These are phyloP conservation scores for Bergia puertoricense DNA, from an alignment of 92 coral and sea anemone species.

Conservation along the genomic window DNA sequence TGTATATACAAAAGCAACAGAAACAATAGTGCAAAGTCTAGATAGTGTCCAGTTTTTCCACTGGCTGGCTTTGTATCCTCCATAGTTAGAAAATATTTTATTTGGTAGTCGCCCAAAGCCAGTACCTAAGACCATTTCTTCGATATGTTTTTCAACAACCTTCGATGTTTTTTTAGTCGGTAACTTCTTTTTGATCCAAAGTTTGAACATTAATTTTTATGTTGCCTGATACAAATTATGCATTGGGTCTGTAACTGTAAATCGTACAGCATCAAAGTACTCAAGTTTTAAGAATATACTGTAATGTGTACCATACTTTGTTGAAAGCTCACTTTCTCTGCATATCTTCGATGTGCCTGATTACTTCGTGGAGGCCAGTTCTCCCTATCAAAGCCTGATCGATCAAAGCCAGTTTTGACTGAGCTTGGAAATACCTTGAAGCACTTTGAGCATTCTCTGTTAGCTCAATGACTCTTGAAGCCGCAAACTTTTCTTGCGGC, in stretches of 20 bases:
- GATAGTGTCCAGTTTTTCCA: too few species aligned
- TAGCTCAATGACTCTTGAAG: slow-evolving; percentile 48
- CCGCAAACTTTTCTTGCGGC: slow-evolving; percentile 53
- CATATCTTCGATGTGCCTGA: slow-evolving; percentile 38
- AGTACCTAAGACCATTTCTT: not conserved
- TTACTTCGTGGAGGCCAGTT: slow-evolving; percentile 28
- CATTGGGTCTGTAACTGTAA: not conserved
- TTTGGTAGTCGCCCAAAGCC: not conserved
- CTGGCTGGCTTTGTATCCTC: not conserved
- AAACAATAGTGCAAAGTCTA: too few species aligned
- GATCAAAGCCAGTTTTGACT: slow-evolving; percentile 36
- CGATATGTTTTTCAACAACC: not conserved
- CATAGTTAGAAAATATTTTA: not conserved
- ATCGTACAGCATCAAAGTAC: not conserved
- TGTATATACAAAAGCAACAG: too few species aligned
- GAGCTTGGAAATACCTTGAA: slow-evolving; percentile 51
- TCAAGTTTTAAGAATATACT: not conserved
- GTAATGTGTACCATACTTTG: slow-evolving; percentile 50
- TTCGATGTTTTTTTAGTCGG: not conserved
- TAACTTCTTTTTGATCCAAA: not conserved
- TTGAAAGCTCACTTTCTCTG: slow-evolving; percentile 57
- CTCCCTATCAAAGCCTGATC: slow-evolving; percentile 57
- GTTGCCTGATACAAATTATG: not conserved
- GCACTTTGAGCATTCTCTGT: slow-evolving; percentile 57
- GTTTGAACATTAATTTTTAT: not conserved